Conservation (phyloP, 35 echinoderm and acorn worm species). For the Strongylocentrotus purpuratus region DNA sequence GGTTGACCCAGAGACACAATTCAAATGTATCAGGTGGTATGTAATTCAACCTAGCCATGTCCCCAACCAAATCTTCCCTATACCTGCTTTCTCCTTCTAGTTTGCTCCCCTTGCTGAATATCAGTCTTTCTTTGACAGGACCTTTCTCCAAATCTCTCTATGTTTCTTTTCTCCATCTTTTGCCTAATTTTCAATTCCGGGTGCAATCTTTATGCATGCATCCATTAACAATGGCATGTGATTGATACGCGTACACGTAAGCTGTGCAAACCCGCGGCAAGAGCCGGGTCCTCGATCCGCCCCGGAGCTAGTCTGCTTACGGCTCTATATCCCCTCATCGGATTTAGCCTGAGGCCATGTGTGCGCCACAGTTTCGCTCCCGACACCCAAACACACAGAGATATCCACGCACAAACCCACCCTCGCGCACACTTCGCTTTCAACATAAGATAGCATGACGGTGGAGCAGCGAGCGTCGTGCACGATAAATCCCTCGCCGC, state of each 20-base stretch:
- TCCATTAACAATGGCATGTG: constrained; percentile 51
- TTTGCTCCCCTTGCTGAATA: neutral
- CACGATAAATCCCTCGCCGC: constrained; percentile 1
- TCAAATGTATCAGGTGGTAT: constrained; percentile 39
- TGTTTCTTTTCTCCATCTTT: neutral
- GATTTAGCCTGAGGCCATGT: constrained; percentile 38
- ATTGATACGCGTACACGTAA: constrained; percentile 49
- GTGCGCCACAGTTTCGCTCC: constrained; percentile 37
- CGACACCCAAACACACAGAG: constrained; percentile 38
- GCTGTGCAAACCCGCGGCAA: constrained; percentile 38
- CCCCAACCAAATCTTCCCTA: too few relatives aligned
- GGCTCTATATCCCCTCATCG: constrained; percentile 49
- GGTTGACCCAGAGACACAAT: neutral
- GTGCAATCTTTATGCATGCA: constrained; percentile 42
- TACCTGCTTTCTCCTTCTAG: neutral
- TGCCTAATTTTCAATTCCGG: constrained; percentile 31
- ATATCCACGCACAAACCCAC: neutral
- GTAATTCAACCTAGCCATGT: neutral
- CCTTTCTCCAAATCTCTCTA: neutral
- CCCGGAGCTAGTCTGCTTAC: constrained; percentile 51
- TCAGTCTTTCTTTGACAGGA: neutral
- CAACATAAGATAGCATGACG: neutral
- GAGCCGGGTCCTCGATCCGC: constrained; percentile 22
- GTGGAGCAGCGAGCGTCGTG: neutral
- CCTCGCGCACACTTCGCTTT: constrained; percentile 7